These are phyloP conservation scores for Dynastes maya DNA, from an alignment of 2,888 invertebrate genomes.

Conservation along the genomic window DNA sequence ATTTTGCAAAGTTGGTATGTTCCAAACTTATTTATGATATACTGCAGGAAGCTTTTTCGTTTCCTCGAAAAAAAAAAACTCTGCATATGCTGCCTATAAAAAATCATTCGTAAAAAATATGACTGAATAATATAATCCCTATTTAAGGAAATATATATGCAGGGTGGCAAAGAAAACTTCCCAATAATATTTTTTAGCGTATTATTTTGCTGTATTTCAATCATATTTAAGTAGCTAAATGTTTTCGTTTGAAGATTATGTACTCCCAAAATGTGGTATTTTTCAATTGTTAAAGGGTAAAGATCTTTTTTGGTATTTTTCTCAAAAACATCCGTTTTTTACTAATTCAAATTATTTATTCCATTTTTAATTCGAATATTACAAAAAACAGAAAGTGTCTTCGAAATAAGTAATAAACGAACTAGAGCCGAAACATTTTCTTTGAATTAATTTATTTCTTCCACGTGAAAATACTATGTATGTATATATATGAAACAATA, in stretches of 20 bases:
- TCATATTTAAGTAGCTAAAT: no score
- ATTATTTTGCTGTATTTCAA: no score
- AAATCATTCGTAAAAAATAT: no score
- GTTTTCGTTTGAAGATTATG: background rate
- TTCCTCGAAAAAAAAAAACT: no score
- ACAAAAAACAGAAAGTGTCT: slow-evolving; percentile 47
- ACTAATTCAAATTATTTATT: slow-evolving; percentile 52
- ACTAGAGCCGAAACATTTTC: slow-evolving; percentile 48
- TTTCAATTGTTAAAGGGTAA: background rate
- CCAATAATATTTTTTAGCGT: no score
- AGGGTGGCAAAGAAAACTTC: no score
- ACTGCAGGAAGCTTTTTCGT: no score
- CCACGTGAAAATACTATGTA: slow-evolving; percentile 40
- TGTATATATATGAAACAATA: slow-evolving; percentile 48
- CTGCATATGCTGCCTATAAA: no score
- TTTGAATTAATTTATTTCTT: slow-evolving; percentile 35
- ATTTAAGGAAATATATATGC: no score
- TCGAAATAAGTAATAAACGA: slow-evolving; percentile 56
- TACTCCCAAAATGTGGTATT: slow-evolving; percentile 30
- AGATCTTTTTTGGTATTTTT: slow-evolving; percentile 8
- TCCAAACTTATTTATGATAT: no score
- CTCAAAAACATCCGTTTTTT: slow-evolving; percentile 11
- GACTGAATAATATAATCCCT: no score
- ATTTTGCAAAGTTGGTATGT: no score
- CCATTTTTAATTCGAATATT: slow-evolving; percentile 57